Evolutionary conservation across 2,888 invertebrate species (phyloP), one percentile per base, ranked within the genome.

Genomic region (Netelia melanura): DNA sequence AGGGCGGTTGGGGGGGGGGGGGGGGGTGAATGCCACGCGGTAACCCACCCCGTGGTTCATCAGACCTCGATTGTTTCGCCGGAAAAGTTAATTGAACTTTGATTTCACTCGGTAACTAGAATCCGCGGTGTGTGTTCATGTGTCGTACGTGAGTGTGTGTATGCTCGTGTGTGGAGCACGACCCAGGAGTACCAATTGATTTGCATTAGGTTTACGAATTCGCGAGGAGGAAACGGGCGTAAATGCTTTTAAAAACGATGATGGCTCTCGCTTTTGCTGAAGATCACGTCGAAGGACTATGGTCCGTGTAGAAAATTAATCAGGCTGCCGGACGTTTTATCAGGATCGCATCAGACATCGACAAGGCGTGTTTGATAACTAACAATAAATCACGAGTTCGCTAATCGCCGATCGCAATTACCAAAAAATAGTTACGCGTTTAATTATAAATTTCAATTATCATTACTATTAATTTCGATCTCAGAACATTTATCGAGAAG

Each of bases 11-110:
- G 30, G n/a, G 8, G 84, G 54, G 62, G 70, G 3, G 10, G 84
- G 43, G 62, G 68, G 9, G 61, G 14, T 62, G 78, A 70, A 70
- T 70, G 65, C 52, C 30, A 21, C 62, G 62, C 21, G 85, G 82
- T 82, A 82, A 88, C 87, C 87, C 89, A 87, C 86, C 85, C 80
- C 87, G 86, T 79, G 90, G 89, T 91, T 91, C 91, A 91, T 91
- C 91, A 91, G 88, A 85, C 89, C 76, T 79, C 90, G 89, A 91
- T 91, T 91, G 91, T 91, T 91, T 88, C 85, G 86, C 86, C 86
- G 86, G 89, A 87, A 90, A 91, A 91, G 90, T 91, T 91, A 91
- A 91, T 91, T 91, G 91, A 91, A 91, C 91, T 90, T 91, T 91
- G 91, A 91, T 91, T 91, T 89, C 88, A 84, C 74, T 82, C 86